Evolutionary conservation across 2,113 vertebrate species (phyloP), one percentile per base, ranked within the genome.

Genomic region (Mobula hypostoma): DNA sequence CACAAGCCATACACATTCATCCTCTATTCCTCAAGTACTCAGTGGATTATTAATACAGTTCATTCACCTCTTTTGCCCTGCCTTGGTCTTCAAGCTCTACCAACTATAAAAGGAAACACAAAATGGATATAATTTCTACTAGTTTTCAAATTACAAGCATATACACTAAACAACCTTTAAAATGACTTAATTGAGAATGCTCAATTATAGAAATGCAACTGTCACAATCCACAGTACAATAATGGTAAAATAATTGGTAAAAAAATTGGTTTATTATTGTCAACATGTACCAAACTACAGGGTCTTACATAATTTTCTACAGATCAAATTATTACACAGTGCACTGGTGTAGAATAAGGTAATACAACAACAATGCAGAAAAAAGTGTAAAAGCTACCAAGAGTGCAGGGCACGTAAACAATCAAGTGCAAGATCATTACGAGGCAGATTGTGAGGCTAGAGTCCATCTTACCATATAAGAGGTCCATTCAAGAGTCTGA

Each of bases 1-100:
- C n/a, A 29, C 66, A 90, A 68, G 29, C 66, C n/a, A 66, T 17
- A 66, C 29, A 68, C 61, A 90, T 61, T n/a, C 61, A 90, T 66
- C 15, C 27, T 36, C 14, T 36, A 90, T 90, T 66, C 85, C n/a
- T 61, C 61, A 19, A 90, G 14, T 17, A 90, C 85, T n/a, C 27
- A 32, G 58, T n/a, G 58, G 11, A 88, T 90, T 90, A 90, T n/a
- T 88, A 88, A 88, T 88, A 63, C 83, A 32, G 12, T 90, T 90
- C n/a, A n/a, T 68, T 90, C 61, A 66, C 61, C 14, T 15, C 58
- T 66, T 36, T 32, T 32, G 61, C 29, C 14, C 85, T 66, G 14
- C 29, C 85, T 90, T 32, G 29, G 2, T 90, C 29, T 88, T 4
- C 24, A 61, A 58, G 27, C 21, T 85, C 24, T 12, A 87, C 14